Conservation (phyloP, 2,888 invertebrate genomes). For the Apantesis nais region DNA sequence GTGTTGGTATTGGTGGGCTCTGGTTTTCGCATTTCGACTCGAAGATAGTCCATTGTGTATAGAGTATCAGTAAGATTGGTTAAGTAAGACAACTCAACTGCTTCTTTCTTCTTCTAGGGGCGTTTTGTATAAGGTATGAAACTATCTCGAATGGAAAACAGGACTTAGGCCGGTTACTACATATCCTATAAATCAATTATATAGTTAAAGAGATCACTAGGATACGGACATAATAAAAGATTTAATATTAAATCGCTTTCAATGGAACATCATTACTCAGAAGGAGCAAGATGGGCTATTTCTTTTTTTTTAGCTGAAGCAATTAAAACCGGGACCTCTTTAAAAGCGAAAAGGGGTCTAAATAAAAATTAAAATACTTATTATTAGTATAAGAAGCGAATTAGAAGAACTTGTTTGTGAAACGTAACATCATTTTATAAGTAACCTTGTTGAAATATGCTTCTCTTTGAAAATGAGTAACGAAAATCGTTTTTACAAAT, state of each 20-base stretch:
- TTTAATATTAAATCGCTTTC: conserved; percentile 39
- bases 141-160: too few species aligned
- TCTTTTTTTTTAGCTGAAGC: conserved; percentile 77
- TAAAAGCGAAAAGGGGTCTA: conserved; percentile 66
- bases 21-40: too few species aligned
- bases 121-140: too few species aligned
- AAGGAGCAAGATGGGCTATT: conserved; percentile 67
- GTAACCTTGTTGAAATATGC: conserved; percentile 1
- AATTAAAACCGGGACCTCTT: conserved; percentile 77
- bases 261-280: conserved; percentile 44
- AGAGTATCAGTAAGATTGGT: too few species aligned
- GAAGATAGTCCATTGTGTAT: too few species aligned
- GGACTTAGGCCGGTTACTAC: too few species aligned
- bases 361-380: conserved; percentile 64
- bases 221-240: neutral
- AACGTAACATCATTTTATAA: conserved; percentile 5
- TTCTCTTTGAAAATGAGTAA: neutral
- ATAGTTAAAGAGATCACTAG: too few species aligned
- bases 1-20: too few species aligned
- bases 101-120: too few species aligned
- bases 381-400: conserved; percentile 67
- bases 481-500: neutral
- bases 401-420: conserved; percentile 50
- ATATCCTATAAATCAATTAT: too few species aligned
- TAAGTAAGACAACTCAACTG: too few species aligned